Base-by-base conservation (phyloP, 2,113 vertebrate species). In the Macrotus californicus region DNA sequence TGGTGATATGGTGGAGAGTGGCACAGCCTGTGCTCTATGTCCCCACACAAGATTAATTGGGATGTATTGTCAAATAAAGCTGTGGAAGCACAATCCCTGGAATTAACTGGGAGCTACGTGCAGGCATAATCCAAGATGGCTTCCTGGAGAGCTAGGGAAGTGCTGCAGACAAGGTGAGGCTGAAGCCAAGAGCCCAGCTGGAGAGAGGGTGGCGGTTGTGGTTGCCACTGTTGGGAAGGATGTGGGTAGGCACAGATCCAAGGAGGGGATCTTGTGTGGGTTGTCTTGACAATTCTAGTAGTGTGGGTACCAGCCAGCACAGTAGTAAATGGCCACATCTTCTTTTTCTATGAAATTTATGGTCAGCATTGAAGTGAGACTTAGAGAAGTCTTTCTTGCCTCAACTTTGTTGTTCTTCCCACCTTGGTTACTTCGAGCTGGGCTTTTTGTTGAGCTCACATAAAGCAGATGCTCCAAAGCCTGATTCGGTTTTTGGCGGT, bases 321-420 rank as follows among this genome's bases (percentile, higher is more conserved):
- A 97, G 61, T 83, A 81, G 73, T 93, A 95, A 66, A 36, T 24
- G 3, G 34, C 93, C 24, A 0, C 16, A 43, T 95, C 95, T 56
- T 89, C 84, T 85, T 80, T 66, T 56, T 50, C 43, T 77, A 89
- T 4, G 9, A n/a, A 86, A 46, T 83, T 43, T 93, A 97, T 77
- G 0, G 79, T 81, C 12, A 96, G 70, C 19, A 36, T 46, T 31
- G 95, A 89, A 67, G 36, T 92, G 7, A 7, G 12, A 36, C 4
- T 31, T 70, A 2, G 14, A 67, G 75, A 22, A 90, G 54, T 2
- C 4, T 96, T 94, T 85, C 29, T 92, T 36, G 80, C 85, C 39
- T 48, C 64, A 16, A 87, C 0, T 89, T 89, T 94, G 59, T 64
- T 64, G 26, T 64, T 31, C 59, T 31, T 64, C 59, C 59, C 59